phyloP scores from a whole-genome alignment of 2,888 invertebrate genomes.

The Rhamnusium bicolor region DNA sequence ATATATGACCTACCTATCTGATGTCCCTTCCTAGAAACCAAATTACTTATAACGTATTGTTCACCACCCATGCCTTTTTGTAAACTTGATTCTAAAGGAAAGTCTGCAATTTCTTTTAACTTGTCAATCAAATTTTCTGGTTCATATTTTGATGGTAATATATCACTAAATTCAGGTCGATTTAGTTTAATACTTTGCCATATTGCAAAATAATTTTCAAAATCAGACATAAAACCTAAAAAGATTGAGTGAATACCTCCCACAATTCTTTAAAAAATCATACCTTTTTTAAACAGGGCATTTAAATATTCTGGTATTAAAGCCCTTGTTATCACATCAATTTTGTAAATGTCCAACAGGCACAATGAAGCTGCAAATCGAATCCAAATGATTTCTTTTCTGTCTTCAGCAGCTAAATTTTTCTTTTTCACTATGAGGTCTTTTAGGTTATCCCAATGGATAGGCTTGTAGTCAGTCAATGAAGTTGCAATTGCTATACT shows the following conservation, averaged over 20 bases:
- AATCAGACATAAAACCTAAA: conserved; percentile 52
- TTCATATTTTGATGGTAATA: conserved; percentile 66
- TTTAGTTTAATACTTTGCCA: conserved; percentile 71
- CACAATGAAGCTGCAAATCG: conserved; percentile 75
- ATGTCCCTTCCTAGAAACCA: conserved; percentile 71
- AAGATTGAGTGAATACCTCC: neutral
- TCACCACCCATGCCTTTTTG: conserved; percentile 75
- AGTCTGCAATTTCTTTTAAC: conserved; percentile 66
- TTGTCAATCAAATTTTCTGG: conserved; percentile 67
- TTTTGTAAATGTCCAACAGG: conserved; percentile 75
- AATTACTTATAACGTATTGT: conserved; percentile 73
- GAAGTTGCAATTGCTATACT: conserved; percentile 74
- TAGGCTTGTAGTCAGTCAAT: conserved; percentile 75
- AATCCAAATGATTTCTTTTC: conserved; percentile 62
- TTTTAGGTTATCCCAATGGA: conserved; percentile 73
- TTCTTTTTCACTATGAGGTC: conserved; percentile 52
- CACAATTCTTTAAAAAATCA: neutral
- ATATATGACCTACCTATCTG: conserved; percentile 59
- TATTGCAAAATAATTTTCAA: conserved; percentile 63
- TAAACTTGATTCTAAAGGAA: conserved; percentile 72
- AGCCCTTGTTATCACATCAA: conserved; percentile 72
- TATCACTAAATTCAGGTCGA: conserved; percentile 61
- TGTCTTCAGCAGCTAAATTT: conserved; percentile 45
- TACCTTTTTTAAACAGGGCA: conserved; percentile 51
- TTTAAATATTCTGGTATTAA: conserved; percentile 73